Conservation (phyloP, 2,113 vertebrate genomes). For the Actenoides lindsayi region DNA sequence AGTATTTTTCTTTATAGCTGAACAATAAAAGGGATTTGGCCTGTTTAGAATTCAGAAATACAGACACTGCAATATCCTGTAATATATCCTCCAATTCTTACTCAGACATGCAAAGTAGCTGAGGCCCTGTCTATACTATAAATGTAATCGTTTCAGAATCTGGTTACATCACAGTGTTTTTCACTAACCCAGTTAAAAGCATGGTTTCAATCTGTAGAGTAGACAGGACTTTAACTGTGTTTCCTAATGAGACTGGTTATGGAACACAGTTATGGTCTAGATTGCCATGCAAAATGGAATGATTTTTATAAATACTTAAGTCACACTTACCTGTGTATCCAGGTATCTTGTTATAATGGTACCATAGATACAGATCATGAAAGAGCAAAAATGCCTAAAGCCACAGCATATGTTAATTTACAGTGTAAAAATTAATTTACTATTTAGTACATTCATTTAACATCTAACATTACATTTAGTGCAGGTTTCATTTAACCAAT, state of each 20-base stretch:
- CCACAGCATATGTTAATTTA: neutral
- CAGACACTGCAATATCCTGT: slow-evolving; percentile 64
- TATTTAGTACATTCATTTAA: too few species aligned
- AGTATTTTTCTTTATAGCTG: neutral
- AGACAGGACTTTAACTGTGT: slow-evolving; percentile 18
- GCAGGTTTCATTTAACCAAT: neutral
- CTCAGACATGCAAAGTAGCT: slow-evolving; percentile 44
- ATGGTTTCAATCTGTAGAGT: slow-evolving; percentile 46
- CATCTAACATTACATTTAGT: neutral
- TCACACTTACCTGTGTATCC: neutral
- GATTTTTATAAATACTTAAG: neutral
- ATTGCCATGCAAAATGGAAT: neutral
- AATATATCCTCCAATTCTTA: slow-evolving; percentile 47
- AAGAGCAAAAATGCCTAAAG: neutral
- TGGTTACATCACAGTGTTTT: slow-evolving; percentile 29
- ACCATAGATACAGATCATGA: neutral
- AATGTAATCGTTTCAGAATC: slow-evolving; percentile 18
- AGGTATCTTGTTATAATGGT: neutral
- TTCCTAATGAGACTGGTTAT: slow-evolving; percentile 13
- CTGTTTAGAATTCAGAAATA: slow-evolving; percentile 47
- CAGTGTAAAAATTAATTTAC: neutral
- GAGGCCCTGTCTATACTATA: slow-evolving; percentile 26
- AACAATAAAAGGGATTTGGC: slow-evolving; percentile 12
- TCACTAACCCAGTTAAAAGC: slow-evolving; percentile 34
- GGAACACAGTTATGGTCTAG: neutral